Conservation (phyloP, 2,888 invertebrate genomes). For the Melinaea menophilus region DNA sequence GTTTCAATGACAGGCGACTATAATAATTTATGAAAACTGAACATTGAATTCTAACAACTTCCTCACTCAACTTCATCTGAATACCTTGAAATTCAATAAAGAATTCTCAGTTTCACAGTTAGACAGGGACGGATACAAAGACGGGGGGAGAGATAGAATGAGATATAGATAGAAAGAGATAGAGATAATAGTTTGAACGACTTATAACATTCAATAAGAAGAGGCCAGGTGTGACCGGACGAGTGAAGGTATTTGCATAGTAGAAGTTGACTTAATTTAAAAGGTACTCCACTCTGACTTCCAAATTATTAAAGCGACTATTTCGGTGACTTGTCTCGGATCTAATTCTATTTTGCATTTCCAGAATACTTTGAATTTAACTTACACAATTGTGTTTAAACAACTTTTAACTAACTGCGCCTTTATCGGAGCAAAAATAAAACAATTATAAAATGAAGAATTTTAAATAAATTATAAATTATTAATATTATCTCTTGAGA, state of each 20-base stretch:
- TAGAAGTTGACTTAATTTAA: slow-evolving; percentile 32
- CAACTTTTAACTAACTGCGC: neutral
- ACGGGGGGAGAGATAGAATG: slow-evolving; percentile 30
- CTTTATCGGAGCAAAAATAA: too few species aligned
- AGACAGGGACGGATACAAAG: slow-evolving; percentile 16
- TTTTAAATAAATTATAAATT: too few species aligned
- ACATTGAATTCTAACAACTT: slow-evolving; percentile 30
- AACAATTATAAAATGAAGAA: too few species aligned
- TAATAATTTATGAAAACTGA: slow-evolving; percentile 30
- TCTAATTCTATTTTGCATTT: neutral
- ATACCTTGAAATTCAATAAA: slow-evolving; percentile 49
- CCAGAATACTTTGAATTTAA: neutral
- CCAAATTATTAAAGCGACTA: slow-evolving; percentile 25
- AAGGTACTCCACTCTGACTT: slow-evolving; percentile 24
- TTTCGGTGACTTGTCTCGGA: slow-evolving; percentile 15
- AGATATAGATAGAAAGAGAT: slow-evolving; percentile 42
- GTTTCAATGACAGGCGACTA: slow-evolving; percentile 23
- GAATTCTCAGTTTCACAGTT: slow-evolving; percentile 28
- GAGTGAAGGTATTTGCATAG: slow-evolving; percentile 68
- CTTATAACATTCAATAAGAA: slow-evolving; percentile 76
- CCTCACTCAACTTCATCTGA: slow-evolving; percentile 26
- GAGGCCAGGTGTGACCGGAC: slow-evolving; percentile 68
- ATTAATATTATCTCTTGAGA: too few species aligned
- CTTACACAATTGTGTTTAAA: neutral
- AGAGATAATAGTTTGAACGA: slow-evolving; percentile 60